Evolutionary conservation across 1,140 invertebrate species (phyloP).

Genomic region (Campodea augens): DNA sequence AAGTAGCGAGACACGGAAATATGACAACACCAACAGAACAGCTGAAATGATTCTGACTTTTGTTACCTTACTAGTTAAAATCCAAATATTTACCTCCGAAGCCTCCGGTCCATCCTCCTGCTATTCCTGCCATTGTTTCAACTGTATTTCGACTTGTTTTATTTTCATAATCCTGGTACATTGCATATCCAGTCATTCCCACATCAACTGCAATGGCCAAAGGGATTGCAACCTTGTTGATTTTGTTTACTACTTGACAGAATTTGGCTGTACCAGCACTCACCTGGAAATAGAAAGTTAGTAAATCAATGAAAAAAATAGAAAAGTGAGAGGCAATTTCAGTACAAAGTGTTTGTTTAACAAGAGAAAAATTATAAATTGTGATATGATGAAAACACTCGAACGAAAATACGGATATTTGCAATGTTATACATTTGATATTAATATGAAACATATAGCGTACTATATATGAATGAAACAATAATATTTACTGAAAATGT

Average conservation of each 20-base stretch:
- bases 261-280: background rate
- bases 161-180: background rate
- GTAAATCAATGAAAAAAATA: too few species aligned
- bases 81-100: too few species aligned
- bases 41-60: too few species aligned
- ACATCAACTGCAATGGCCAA: slow-evolving; percentile 4
- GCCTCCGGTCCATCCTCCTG: slow-evolving; percentile 8
- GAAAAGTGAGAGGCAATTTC: too few species aligned
- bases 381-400: too few species aligned
- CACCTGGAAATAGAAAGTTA: background rate
- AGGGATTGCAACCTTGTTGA: slow-evolving; percentile 3
- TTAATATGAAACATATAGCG: background rate
- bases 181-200: background rate
- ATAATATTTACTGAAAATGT: too few species aligned
- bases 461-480: background rate
- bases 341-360: too few species aligned
- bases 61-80: too few species aligned
- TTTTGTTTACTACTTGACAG: slow-evolving; percentile 3
- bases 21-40: too few species aligned
- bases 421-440: background rate
- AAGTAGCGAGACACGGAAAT: too few species aligned
- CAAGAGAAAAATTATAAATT: too few species aligned
- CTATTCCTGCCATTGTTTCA: slow-evolving; percentile 3
- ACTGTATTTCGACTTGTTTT: slow-evolving; percentile 3
- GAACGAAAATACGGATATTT: too few species aligned